Base-by-base conservation (phyloP, 1,140 invertebrate genomes). In the Adelges cooleyi region DNA sequence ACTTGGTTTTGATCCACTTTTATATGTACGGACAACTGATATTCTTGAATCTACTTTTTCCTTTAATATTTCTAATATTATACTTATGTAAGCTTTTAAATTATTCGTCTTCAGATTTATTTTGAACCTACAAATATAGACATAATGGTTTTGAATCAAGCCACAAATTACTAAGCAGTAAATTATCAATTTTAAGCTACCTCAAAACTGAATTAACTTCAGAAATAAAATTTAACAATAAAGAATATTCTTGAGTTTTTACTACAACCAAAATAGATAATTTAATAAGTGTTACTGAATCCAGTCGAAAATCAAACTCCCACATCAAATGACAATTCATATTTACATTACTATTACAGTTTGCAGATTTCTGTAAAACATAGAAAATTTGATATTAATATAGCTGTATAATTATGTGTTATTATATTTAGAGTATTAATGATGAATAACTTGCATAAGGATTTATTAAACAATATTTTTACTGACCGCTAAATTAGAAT, bases 61-160 rank as follows among this genome's bases (percentile, higher is more conserved):
- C 20, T 46, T 46, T 18, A 62, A 17, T 46, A 48, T 20, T 20
- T 29, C 10, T 46, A 48, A 20, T 29, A 62, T 33, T 5, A 29
- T 4, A 29, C 33, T 18, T n/a, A 62, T 62, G n/a, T 62, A 62
- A 0, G 25, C 3, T 62, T 33, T 62, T 48, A 46, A 33, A 27
- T 62, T 33, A 62, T 62, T 46, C 20, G 25, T 62, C 46, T 62
- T 17, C 27, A 62, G 42, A 48, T 62, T 62, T 29, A 62, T 48
- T 27, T 62, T 62, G 46, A 62, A 29, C 11, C 56, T 62, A 3
- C 5, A 22, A 62, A 3, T n/a, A n/a, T n/a, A n/a, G n/a, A n/a
- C n/a, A n/a, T n/a, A n/a, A n/a, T n/a, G n/a, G n/a, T n/a, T n/a
- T n/a, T n/a, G n/a, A n/a, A n/a, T n/a, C n/a, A n/a, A n/a, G n/a